These are phyloP conservation scores for Chiropotes sagulatus DNA, from an alignment of 2,797 vertebrate species.

Conservation along the genomic window DNA sequence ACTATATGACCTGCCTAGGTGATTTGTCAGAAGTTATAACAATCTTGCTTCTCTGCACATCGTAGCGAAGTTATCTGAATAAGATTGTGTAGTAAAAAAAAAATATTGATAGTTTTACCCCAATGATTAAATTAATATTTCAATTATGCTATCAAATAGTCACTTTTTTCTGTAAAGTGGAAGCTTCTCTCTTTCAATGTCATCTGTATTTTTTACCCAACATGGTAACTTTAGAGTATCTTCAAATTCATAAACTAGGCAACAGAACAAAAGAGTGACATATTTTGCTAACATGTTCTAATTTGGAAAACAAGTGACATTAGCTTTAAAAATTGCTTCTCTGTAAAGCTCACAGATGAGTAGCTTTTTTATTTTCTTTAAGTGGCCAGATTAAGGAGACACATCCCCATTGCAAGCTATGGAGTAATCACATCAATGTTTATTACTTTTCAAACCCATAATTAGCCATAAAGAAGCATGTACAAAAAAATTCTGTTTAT, in stretches of 20 bases:
- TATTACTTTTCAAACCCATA: constrained; percentile 60
- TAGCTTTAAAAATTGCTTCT: not conserved
- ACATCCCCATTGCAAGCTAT: not conserved
- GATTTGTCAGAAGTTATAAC: not conserved
- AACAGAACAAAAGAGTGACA: not conserved
- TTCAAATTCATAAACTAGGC: constrained; percentile 4
- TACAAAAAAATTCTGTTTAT: constrained; percentile 55
- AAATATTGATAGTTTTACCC: not conserved
- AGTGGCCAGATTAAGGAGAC: constrained; percentile 43
- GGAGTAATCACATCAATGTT: constrained; percentile 19
- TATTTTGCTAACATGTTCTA: constrained; percentile 9
- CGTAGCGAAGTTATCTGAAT: not conserved
- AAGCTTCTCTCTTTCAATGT: not conserved
- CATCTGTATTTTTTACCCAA: not conserved
- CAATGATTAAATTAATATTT: not conserved
- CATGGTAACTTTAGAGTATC: not conserved
- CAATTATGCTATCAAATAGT: not conserved
- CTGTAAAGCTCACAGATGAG: constrained; percentile 10
- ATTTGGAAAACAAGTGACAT: not conserved
- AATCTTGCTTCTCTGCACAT: not conserved
- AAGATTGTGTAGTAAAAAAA: not conserved
- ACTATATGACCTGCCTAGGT: not conserved
- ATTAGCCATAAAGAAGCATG: constrained; percentile 67
- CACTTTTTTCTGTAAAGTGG: not conserved
- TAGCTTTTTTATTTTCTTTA: constrained; percentile 44